Base-by-base conservation (phyloP, 2,888 invertebrate genomes). In the Meteorus colon region DNA sequence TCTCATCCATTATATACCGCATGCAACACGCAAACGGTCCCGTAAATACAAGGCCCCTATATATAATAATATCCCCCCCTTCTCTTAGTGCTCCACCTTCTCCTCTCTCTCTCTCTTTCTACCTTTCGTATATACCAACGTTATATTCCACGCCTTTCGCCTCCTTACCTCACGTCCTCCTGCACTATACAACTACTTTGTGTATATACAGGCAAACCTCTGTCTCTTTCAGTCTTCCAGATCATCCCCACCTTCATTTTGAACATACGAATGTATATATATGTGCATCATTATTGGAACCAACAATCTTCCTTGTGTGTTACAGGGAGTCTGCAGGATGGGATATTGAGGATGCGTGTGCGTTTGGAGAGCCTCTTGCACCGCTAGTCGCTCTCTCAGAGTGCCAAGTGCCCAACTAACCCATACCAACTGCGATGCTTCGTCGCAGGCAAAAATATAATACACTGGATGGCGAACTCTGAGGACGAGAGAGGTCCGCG, bases 21-120 rank as follows among this genome's bases (percentile, higher is more conserved):
- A 48, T 48, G 48, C 16, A 48, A 55, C 19, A 55, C 19, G 19
- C 8, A 55, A 55, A 55, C n/a, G 55, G 55, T 55, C 55, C 55
- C 6, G n/a, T 48, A 48, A 48, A 48, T 48, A 48, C 41, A 41
- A 41, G 41, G 41, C 41, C 41, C 41, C 41, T 41, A 41, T 41
- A 12, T 41, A 41, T 12, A 41, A 48, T 48, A 48, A 48, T 48
- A n/a, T 48, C 71, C 68, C 78, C 76, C 79, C 74, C 75, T 74
- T 63, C 75, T 63, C 48, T 24, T 74, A 19, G 34, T 75, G 75
- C 76, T 76, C 71, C 74, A 68, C 62, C 73, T 74, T 69, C 63
- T 63, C 27, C 72, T 62, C 63, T 29, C 74, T 45, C 74, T 45
- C 75, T 37, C 55, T 45, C 68, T 72, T 59, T 63, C 73, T 63